Percentiles rank a stretch among this genome's conserved stretches.
Conservation (phyloP, 1,140 invertebrate species). For the Rhyzopertha dominica region DNA sequence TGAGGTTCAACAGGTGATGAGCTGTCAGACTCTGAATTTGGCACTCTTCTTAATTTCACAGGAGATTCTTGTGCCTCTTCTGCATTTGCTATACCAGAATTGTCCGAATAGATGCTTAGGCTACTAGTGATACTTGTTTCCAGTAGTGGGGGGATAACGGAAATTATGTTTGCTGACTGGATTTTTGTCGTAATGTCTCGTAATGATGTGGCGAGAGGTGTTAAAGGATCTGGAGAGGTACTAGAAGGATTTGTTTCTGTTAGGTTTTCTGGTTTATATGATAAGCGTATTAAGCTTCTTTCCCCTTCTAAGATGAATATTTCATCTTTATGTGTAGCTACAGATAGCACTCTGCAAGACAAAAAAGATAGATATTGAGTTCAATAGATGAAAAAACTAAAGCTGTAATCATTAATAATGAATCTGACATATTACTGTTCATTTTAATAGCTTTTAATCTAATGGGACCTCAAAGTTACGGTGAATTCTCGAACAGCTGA, state of each 20-base stretch:
- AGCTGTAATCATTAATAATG: no score
- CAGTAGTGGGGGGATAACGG: conserved; percentile 29
- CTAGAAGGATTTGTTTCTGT: no score
- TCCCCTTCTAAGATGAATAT: conserved; percentile 72
- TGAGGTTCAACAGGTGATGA: conserved; percentile 9
- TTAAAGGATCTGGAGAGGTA: conserved; percentile 13
- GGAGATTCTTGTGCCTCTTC: conserved; percentile 53
- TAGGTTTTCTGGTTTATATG: conserved; percentile 54
- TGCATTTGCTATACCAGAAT: conserved; percentile 46
- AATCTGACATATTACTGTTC: no score
- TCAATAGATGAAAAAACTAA: no score
- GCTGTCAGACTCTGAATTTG: conserved; percentile 1
- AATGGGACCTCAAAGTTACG: no score
- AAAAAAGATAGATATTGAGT: conserved; percentile 19
- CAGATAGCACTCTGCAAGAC: conserved; percentile 49
- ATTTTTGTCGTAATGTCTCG: conserved; percentile 36
- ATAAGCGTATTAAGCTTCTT: conserved; percentile 61
- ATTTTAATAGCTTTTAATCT: no score
- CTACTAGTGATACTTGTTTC: conserved; percentile 18
- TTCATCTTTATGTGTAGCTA: conserved; percentile 68
- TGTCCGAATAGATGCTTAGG: conserved; percentile 40
- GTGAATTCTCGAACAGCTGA: no score
- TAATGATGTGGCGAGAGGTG: conserved; percentile 29
- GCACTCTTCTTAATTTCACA: conserved; percentile 30
- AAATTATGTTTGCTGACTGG: conserved; percentile 29